phyloP scores from a whole-genome alignment of 2,888 invertebrate genomes.

The Ophioninae sp. region DNA sequence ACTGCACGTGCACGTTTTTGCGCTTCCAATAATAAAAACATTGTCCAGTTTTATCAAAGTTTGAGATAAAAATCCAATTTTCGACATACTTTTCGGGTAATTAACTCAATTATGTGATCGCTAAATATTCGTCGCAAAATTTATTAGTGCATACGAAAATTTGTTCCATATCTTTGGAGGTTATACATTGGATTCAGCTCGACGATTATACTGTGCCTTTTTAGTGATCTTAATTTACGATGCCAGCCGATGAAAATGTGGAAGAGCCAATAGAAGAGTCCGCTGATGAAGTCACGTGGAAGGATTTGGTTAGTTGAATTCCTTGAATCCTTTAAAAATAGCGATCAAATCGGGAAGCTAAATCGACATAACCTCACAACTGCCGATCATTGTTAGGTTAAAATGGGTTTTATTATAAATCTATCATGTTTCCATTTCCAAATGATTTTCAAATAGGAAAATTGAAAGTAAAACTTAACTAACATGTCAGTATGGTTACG shows the following conservation, averaged over 20 bases:
- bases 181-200: conserved; percentile 2
- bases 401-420: no score
- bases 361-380: background rate
- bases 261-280: conserved; percentile 67
- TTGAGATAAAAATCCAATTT: background rate
- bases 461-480: no score
- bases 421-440: no score
- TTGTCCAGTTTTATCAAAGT: background rate
- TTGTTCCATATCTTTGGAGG: conserved; percentile 16
- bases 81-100: background rate
- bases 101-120: background rate
- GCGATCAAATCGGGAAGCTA: background rate
- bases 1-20: conserved; percentile 12
- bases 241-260: conserved; percentile 53
- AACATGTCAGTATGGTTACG: no score
- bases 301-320: conserved; percentile 55
- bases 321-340: background rate
- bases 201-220: conserved; percentile 3
- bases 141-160: background rate
- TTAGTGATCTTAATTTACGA: conserved; percentile 6
- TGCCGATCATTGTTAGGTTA: background rate
- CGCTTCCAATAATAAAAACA: background rate
- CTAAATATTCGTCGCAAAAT: background rate
- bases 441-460: no score
- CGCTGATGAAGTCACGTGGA: conserved; percentile 55